A percentile compares a stretch with the other conserved stretches of the same genome.
Conservation (phyloP, 2,888 invertebrate genomes). For the Agriopis marginaria region DNA sequence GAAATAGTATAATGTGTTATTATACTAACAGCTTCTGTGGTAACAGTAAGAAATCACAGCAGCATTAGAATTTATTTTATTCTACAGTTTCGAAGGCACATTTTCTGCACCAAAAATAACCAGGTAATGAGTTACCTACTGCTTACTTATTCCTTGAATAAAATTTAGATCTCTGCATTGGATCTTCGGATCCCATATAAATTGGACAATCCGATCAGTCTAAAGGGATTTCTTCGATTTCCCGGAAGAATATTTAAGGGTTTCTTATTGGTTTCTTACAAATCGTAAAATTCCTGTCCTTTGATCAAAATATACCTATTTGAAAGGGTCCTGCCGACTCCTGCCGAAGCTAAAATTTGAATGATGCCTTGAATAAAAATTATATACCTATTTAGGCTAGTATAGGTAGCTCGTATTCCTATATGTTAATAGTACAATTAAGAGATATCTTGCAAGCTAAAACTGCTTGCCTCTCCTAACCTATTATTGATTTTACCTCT, state of each 20-base stretch:
- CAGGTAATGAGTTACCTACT: background rate
- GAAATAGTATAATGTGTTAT: too few species aligned
- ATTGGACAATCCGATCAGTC: conserved; percentile 1
- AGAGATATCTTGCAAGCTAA: too few species aligned
- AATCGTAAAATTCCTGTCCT: background rate
- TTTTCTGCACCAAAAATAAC: background rate
- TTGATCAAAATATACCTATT: background rate
- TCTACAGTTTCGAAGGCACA: background rate
- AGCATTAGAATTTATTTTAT: too few species aligned
- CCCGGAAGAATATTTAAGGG: conserved; percentile 4
- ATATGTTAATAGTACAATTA: too few species aligned
- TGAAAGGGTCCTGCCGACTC: too few species aligned
- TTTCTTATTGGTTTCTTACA: background rate
- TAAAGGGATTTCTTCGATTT: background rate
- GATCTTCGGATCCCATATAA: conserved; percentile 1
- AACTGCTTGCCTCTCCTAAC: too few species aligned
- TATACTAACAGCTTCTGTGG: background rate
- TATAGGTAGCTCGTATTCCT: too few species aligned
- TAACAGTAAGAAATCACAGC: background rate
- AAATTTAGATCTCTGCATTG: background rate
- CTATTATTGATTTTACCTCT: too few species aligned
- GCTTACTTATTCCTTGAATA: background rate
- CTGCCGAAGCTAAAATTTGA: background rate
- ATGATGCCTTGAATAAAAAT: background rate
- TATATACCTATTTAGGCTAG: too few species aligned